These are phyloP conservation scores for Erebia aethiops DNA, from an alignment of 2,888 invertebrate genomes.

Conservation along the genomic window DNA sequence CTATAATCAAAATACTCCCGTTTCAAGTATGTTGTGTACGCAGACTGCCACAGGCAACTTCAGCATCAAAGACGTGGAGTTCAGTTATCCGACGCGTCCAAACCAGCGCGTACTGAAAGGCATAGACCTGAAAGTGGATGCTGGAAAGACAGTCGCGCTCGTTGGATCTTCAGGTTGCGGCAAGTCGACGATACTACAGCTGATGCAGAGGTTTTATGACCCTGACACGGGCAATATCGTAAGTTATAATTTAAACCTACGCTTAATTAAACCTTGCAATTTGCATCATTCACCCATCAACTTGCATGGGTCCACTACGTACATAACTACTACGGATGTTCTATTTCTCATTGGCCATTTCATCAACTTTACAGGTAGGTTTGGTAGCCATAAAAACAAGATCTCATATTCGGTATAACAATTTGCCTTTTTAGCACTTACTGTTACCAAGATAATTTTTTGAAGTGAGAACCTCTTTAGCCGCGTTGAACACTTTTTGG, in stretches of 20 bases:
- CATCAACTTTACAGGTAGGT: too few species aligned
- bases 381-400: too few species aligned
- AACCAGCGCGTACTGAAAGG: conserved; percentile 87
- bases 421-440: too few species aligned
- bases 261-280: not conserved
- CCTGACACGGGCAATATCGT: conserved; percentile 84
- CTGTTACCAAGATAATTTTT: too few species aligned
- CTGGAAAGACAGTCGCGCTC: conserved; percentile 89
- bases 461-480: too few species aligned
- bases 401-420: too few species aligned
- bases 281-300: too few species aligned
- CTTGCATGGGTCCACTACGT: too few species aligned
- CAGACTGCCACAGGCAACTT: conserved; percentile 86
- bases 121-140: conserved; percentile 84
- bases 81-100: conserved; percentile 91
- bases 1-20: too few species aligned
- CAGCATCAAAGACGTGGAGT: conserved; percentile 86
- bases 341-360: too few species aligned
- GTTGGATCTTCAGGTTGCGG: conserved; percentile 91
- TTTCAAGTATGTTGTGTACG: conserved; percentile 21
- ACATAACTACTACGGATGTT: not conserved
- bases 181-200: conserved; percentile 90
- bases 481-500: too few species aligned
- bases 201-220: conserved; percentile 91
- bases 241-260: conserved; percentile 42